Conservation (phyloP, 1,140 invertebrate genomes). For the Dinothrombium tinctorium region DNA sequence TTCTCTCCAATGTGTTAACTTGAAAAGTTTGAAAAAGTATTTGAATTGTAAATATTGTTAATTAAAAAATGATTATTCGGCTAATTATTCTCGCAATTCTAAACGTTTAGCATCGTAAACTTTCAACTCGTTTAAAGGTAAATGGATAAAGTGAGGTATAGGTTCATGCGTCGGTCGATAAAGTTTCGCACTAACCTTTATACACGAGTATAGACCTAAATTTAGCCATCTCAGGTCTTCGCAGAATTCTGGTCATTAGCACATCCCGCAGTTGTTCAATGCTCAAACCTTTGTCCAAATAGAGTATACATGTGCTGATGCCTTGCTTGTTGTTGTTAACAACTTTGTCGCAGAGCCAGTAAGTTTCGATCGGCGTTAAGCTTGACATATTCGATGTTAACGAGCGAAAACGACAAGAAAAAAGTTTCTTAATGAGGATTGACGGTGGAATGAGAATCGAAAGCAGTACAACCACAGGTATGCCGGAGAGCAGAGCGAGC, state of each 20-base stretch:
- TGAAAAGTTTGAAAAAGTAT: too few species aligned
- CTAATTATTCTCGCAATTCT: too few species aligned
- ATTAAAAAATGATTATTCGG: too few species aligned
- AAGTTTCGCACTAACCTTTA: constrained; percentile 7
- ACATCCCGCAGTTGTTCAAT: constrained; percentile 10
- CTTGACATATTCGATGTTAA: background rate
- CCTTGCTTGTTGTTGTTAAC: background rate
- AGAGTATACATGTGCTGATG: background rate
- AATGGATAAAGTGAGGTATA: too few species aligned
- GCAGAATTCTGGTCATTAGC: constrained; percentile 4
- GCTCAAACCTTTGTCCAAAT: constrained; percentile 8
- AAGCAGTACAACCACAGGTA: constrained; percentile 18
- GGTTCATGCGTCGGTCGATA: too few species aligned
- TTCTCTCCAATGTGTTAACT: too few species aligned
- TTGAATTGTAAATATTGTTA: too few species aligned
- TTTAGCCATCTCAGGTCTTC: constrained; percentile 5
- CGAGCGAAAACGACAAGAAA: constrained; percentile 3
- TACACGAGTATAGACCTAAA: constrained; percentile 6
- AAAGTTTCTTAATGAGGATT: constrained; percentile 15
- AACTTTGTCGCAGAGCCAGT: constrained; percentile 2
- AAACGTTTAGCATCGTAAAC: too few species aligned
- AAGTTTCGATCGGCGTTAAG: constrained; percentile 8
- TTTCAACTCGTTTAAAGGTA: too few species aligned
- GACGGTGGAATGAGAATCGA: constrained; percentile 18
- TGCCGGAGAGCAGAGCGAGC: constrained; percentile 20